A percentile compares a stretch with the other conserved stretches of the same genome.
Evolutionary conservation across 2,888 invertebrate species (phyloP).

Genomic region (Caenorhabditis plicata): DNA sequence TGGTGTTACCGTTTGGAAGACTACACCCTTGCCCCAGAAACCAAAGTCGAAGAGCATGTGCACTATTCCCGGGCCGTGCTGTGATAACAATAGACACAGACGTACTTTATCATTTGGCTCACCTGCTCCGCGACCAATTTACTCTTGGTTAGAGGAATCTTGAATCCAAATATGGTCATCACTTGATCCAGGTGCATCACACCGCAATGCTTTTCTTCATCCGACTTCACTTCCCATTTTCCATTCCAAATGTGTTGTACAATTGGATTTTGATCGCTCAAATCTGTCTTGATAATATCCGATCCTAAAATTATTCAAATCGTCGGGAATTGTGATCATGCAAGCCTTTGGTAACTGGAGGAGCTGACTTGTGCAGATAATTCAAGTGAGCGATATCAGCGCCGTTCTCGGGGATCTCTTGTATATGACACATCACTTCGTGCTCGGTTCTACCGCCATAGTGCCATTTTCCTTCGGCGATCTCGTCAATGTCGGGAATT

Average conservation of each 20-base stretch:
- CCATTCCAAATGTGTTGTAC: constrained; percentile 73
- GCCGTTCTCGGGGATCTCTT: constrained; percentile 89
- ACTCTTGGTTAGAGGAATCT: constrained; percentile 45
- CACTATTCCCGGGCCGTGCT: constrained; percentile 80
- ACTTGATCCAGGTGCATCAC: constrained; percentile 73
- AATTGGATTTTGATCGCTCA: constrained; percentile 38
- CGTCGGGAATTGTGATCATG: not conserved
- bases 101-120: not conserved
- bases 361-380: constrained; percentile 73
- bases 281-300: constrained; percentile 45
- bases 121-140: constrained; percentile 52
- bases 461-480: constrained; percentile 71
- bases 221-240: constrained; percentile 70
- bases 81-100: constrained; percentile 19
- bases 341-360: constrained; percentile 15
- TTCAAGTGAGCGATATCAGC: constrained; percentile 81
- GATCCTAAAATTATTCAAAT: constrained; percentile 20
- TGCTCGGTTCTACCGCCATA: constrained; percentile 81
- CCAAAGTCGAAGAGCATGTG: constrained; percentile 73
- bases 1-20: constrained; percentile 80
- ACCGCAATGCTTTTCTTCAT: constrained; percentile 73
- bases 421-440: constrained; percentile 57
- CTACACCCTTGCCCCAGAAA: constrained; percentile 70
- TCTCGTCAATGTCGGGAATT: constrained; percentile 71
- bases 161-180: constrained; percentile 39